Base-by-base conservation (phyloP, 2,797 vertebrate species). In the Lepilemur ruficaudatus region DNA sequence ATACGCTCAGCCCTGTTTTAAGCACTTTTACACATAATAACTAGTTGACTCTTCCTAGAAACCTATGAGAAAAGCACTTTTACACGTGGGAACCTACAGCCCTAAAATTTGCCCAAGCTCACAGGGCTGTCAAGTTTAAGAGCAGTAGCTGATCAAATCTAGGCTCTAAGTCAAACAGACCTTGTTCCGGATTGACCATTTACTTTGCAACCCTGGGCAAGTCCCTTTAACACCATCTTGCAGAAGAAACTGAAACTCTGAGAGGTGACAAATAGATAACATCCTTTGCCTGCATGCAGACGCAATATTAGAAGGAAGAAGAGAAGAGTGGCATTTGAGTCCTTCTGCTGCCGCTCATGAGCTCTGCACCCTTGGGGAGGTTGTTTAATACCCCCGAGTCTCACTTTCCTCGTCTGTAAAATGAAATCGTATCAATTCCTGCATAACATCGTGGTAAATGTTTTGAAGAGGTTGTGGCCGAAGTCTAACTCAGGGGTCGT, bases 341-440 rank as follows among this genome's bases (percentile, higher is more conserved):
- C 52, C 59, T 73, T 55, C 83, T 12, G 46, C 55, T 28, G 20
- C 5, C 11, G 22, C 38, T 75, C 32, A 7, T 81, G 65, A 79
- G 72, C 72, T 52, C 0, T 86, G 52, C 41, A 72, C 81, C 67
- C 80, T 72, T 75, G 61, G 48, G 38, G 35, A 90, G 57, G 43
- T 7, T 70, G 50, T 63, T 43, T 63, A 69, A 13, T 18, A n/a
- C 48, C 61, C 65, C 73, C 5, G 46, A 92, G 43, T 76, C 59
- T 84, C 63, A 57, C 69, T 93, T 41, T 92, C 79, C 83, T 94
- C 63, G 79, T 85, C 63, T 79, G 22, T 79, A 79, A 70, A 94
- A 73, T 75, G 87, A 94, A 92, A 73, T 50, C 57, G 2, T 84
- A 75, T 72, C 73, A 55, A 11, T 67, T 95, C 50, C 76, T 76